Conservation (phyloP, 2,888 invertebrate species). For the Netelia melanura region DNA sequence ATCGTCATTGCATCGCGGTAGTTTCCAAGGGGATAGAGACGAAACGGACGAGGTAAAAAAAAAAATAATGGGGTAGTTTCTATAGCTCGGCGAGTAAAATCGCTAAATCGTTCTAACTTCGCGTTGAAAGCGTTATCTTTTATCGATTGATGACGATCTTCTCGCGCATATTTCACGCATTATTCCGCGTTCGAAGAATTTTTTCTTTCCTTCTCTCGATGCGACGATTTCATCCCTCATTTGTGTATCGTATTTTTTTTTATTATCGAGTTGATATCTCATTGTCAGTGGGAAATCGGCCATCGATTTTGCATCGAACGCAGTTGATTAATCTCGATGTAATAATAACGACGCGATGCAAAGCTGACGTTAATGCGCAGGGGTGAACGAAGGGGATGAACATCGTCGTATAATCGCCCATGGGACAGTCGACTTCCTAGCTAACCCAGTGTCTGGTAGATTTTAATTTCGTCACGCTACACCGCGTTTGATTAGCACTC, state of each 20-base stretch:
- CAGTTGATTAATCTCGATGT: background rate
- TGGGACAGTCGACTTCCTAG: constrained; percentile 9
- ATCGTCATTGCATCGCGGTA: background rate
- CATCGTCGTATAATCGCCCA: constrained; percentile 2
- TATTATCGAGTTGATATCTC: background rate
- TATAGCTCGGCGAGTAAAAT: constrained; percentile 32
- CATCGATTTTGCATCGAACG: background rate
- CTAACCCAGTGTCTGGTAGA: constrained; percentile 49
- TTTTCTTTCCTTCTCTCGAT: constrained; percentile 66
- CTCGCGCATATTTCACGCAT: background rate
- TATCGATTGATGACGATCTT: constrained; percentile 36
- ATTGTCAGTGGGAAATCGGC: background rate
- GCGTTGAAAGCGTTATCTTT: constrained; percentile 44
- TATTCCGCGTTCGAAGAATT: constrained; percentile 62
- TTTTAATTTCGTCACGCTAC: constrained; percentile 70
- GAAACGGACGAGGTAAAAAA: background rate
- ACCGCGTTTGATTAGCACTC: constrained; percentile 70
- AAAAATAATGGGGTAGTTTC: constrained; percentile 13
- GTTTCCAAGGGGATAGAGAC: background rate
- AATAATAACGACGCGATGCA: background rate
- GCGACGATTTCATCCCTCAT: background rate
- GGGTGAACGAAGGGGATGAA: background rate
- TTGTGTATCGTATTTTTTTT: constrained; percentile 1
- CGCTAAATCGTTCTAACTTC: constrained; percentile 33
- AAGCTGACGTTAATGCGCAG: constrained; percentile 2